Percentiles rank a stretch among this genome's conserved stretches.
These are phyloP conservation scores for Zonitis immaculata DNA, from an alignment of 2,888 invertebrate species.

Conservation along the genomic window DNA sequence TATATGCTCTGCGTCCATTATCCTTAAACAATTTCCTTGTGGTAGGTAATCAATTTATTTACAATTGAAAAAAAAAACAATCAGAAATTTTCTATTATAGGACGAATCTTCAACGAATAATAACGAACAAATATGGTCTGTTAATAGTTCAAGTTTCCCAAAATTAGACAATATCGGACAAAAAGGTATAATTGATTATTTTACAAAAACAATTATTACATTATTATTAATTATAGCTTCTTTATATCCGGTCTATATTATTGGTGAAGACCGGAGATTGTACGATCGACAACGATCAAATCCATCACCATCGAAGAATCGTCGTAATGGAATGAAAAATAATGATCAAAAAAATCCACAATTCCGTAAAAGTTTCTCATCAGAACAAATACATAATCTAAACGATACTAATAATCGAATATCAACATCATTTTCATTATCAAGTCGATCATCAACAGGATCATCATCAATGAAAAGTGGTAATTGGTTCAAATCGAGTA, in stretches of 20 bases:
- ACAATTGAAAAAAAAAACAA: neutral
- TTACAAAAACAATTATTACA: too few species aligned
- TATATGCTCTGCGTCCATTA: conserved; percentile 45
- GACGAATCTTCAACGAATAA: conserved; percentile 34
- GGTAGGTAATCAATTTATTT: conserved; percentile 31
- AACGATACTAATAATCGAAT: conserved; percentile 18
- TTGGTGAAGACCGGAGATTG: conserved; percentile 31
- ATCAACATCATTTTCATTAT: conserved; percentile 31
- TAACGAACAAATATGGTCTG: conserved; percentile 39
- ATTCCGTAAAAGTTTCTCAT: conserved; percentile 44
- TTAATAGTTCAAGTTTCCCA: conserved; percentile 37
- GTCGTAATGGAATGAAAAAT: conserved; percentile 1
- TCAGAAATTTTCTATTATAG: conserved; percentile 26
- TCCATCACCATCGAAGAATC: conserved; percentile 41
- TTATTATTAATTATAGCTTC: conserved; percentile 30
- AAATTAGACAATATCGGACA: conserved; percentile 27
- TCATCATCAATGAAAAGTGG: conserved; percentile 35
- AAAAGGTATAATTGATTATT: conserved; percentile 25
- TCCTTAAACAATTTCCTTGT: conserved; percentile 40
- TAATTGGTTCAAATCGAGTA: conserved; percentile 41
- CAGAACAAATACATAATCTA: conserved; percentile 43
- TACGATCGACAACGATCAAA: conserved; percentile 43
- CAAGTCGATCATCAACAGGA: conserved; percentile 36
- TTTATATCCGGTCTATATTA: conserved; percentile 44
- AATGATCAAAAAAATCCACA: too few species aligned